Conservation (phyloP, 2,888 invertebrate species). For the Rhamnusium bicolor region DNA sequence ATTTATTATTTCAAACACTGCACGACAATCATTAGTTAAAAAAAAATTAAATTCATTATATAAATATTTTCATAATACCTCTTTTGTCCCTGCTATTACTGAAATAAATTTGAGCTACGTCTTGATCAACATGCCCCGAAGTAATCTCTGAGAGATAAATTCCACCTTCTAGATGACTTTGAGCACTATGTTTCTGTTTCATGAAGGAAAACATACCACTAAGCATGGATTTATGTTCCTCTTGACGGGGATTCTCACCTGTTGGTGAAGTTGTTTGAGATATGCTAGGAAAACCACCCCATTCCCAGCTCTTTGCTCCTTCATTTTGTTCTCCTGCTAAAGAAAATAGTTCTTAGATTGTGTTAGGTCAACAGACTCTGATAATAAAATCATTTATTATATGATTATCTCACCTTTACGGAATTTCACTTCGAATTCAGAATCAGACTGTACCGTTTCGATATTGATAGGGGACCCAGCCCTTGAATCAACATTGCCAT, state of each 20-base stretch:
- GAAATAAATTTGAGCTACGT: constrained; percentile 91
- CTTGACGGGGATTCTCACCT: constrained; percentile 56
- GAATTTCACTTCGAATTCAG: constrained; percentile 87
- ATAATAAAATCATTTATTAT: neutral
- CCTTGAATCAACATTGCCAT: constrained; percentile 76
- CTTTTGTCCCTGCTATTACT: constrained; percentile 70
- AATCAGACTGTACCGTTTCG: constrained; percentile 85
- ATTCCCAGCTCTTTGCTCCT: constrained; percentile 84
- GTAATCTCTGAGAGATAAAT: constrained; percentile 95
- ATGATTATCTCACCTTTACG: constrained; percentile 66
- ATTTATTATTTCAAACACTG: neutral
- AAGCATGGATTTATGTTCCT: constrained; percentile 79
- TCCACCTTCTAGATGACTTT: constrained; percentile 76
- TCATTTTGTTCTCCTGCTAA: constrained; percentile 60
- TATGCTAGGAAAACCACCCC: constrained; percentile 87
- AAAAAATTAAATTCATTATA: neutral
- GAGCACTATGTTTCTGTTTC: constrained; percentile 76
- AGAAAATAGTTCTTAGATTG: neutral
- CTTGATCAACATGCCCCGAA: constrained; percentile 92
- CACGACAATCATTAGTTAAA: neutral
- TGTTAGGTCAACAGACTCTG: neutral
- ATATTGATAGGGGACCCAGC: constrained; percentile 83
- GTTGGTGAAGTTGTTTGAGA: constrained; percentile 61
- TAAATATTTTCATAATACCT: too few species aligned
- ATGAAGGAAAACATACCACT: constrained; percentile 96